Evolutionary conservation across 2,113 vertebrate genomes (phyloP), one percentile per base, ranked within the genome.

Genomic region (Apteryx owenii): DNA sequence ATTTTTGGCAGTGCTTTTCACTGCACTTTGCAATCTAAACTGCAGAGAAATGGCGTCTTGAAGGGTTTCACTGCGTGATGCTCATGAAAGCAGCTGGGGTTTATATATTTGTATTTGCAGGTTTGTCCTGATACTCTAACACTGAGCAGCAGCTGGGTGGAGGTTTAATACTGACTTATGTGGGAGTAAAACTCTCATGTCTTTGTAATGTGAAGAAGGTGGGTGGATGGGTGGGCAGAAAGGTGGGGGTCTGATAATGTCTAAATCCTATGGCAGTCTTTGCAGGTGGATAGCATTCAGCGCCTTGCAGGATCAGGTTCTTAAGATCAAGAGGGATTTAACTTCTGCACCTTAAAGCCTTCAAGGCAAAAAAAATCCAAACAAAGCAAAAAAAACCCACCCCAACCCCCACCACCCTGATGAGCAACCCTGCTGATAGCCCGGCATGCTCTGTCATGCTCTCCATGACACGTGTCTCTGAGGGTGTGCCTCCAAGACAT

Each of bases 381-480:
- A 48, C 19, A 48, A 19, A 48, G 9, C 19, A 48, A 48, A 19
- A 48, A 48, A 19, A 18, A 48, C 42, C 42, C 42, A 10, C 42
- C 42, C 42, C 42, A 42, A 42, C 42, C 42, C 36, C 36, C 36
- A 44, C 13, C 42, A 46, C 7, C 51, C 66, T 12, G 25, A 9
- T 23, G n/a, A 81, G 40, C 72, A 31, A 19, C 0, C 3, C 38
- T 42, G 23, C 31, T 53, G 46, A 54, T 29, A 48, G 56, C 68
- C 36, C 20, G 68, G n/a, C 69, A 38, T 0, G 0, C 48, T 71
- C 18, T 31, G 33, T 33, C 0, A 2, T 21, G 48, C 48, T 87
- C 2, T 1, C n/a, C 0, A 0, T 40, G n/a, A 61, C 58, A 20
- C 0, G 1, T 3, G 8, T 62, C 70, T 71, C 62, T 0, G 1